Evolutionary conservation across 2,888 invertebrate genomes (phyloP).

Genomic region (Calameuta pallipes): DNA sequence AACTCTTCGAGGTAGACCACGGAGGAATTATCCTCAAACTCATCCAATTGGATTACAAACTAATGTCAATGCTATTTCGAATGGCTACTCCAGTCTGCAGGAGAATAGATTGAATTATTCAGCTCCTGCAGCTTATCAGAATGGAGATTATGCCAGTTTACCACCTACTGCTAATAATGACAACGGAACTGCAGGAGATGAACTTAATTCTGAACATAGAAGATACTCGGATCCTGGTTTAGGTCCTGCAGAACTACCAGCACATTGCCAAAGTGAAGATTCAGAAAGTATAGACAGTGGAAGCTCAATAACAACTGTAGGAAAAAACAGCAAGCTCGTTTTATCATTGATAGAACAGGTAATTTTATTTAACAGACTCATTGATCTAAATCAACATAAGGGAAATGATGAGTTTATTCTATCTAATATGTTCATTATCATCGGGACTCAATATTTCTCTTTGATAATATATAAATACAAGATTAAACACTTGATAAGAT

Average conservation of each 20-base stretch:
- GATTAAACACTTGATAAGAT: neutral
- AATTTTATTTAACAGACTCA: conserved; percentile 43
- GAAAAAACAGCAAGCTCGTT: conserved; percentile 72
- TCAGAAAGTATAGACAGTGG: conserved; percentile 66
- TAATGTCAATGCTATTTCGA: conserved; percentile 24
- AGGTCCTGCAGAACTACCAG: conserved; percentile 66
- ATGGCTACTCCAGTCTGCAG: conserved; percentile 54
- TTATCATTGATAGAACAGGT: conserved; percentile 80
- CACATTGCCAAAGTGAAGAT: conserved; percentile 68
- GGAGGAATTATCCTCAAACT: conserved; percentile 38
- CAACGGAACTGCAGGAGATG: conserved; percentile 68
- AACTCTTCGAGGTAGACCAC: conserved; percentile 41
- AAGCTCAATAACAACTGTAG: conserved; percentile 69
- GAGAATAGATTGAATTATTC: conserved; percentile 47
- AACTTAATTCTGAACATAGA: conserved; percentile 70
- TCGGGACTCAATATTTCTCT: neutral
- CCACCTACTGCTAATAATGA: conserved; percentile 77
- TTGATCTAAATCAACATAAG: neutral
- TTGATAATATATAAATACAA: neutral
- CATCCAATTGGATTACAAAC: conserved; percentile 20
- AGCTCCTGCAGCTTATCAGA: conserved; percentile 44
- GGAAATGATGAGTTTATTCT: neutral
- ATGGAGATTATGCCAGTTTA: conserved; percentile 73
- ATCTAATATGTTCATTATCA: neutral
- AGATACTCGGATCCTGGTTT: conserved; percentile 79